Percentiles rank a stretch among this genome's conserved stretches.
phyloP scores from a whole-genome alignment of 1,140 invertebrate genomes.

The Saxidomus purpurata region DNA sequence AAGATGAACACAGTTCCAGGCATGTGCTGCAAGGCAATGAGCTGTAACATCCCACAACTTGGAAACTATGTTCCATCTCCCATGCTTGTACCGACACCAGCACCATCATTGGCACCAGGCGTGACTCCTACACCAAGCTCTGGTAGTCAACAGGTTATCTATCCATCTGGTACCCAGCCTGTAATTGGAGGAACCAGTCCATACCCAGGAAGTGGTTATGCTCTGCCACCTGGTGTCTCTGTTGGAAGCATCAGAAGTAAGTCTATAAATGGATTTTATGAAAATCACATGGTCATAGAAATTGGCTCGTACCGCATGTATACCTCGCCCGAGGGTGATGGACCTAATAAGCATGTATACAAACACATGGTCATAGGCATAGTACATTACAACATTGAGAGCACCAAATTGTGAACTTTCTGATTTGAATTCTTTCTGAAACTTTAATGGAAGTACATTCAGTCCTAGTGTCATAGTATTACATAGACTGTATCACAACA shows the following conservation, averaged over 20 bases:
- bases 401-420: no score
- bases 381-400: no score
- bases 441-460: no score
- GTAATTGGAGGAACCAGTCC: slow-evolving; percentile 50
- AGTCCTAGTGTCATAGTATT: no score
- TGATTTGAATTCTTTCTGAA: no score
- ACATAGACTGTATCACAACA: no score
- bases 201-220: slow-evolving; percentile 64
- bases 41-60: slow-evolving; percentile 69
- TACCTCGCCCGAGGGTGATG: no score
- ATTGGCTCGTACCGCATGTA: no score
- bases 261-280: neutral
- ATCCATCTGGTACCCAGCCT: slow-evolving; percentile 58
- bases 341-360: no score
- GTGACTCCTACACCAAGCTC: slow-evolving; percentile 34
- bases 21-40: slow-evolving; percentile 62
- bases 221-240: slow-evolving; percentile 53
- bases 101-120: slow-evolving; percentile 49
- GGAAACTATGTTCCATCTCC: slow-evolving; percentile 68
- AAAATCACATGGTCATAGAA: no score
- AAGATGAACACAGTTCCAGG: slow-evolving; percentile 61
- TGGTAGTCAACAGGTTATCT: slow-evolving; percentile 29
- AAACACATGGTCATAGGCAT: no score
- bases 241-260: slow-evolving; percentile 61
- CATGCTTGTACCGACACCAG: slow-evolving; percentile 64